phyloP scores from a whole-genome alignment of 2,888 invertebrate species.

The Vannuccia rotundouncinata region DNA sequence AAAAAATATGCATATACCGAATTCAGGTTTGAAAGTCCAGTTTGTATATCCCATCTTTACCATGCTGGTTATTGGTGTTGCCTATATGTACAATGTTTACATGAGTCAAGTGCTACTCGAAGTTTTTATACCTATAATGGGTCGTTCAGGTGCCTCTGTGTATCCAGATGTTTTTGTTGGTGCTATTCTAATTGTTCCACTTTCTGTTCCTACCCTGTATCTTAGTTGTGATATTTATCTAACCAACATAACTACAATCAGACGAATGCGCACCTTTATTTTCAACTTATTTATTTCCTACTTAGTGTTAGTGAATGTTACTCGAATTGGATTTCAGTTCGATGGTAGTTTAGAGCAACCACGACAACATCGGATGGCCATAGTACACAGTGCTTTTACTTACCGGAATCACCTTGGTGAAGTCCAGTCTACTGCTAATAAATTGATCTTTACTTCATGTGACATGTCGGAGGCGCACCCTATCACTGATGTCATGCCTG shows the following conservation, averaged over 20 bases:
- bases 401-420: constrained; percentile 10
- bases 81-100: not conserved
- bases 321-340: constrained; percentile 7
- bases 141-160: constrained; percentile 8
- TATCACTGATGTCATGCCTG: not conserved
- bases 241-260: not conserved
- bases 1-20: not conserved
- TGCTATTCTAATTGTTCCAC: not conserved
- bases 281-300: constrained; percentile 29
- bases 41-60: not conserved
- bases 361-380: constrained; percentile 33
- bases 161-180: constrained; percentile 14
- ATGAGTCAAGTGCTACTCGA: constrained; percentile 8
- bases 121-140: constrained; percentile 27
- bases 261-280: not conserved
- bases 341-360: not conserved
- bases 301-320: not conserved
- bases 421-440: not conserved
- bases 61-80: not conserved
- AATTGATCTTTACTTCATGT: not conserved
- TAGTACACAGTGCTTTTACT: not conserved
- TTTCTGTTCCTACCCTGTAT: not conserved
- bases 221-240: not conserved
- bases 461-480: not conserved
- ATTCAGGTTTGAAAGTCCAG: not conserved